A percentile compares a stretch with the other conserved stretches of the same genome.
Conservation (phyloP, 1,140 invertebrate genomes). For the Pristionchus pacificus region DNA sequence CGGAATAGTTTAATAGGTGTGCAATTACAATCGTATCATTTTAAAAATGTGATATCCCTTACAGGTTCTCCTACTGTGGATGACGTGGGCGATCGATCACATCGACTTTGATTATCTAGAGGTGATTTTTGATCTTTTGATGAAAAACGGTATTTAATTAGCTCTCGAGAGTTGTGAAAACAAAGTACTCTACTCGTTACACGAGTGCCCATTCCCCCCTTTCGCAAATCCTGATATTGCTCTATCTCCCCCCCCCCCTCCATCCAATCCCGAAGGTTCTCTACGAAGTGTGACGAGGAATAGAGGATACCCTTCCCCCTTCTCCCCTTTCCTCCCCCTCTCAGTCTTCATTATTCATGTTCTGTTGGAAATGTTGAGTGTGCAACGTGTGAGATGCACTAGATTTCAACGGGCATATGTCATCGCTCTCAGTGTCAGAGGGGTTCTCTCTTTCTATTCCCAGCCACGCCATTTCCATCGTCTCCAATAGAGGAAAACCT, state of each 20-base stretch:
- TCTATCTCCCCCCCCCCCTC: conserved; percentile 1
- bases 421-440: neutral
- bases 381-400: conserved; percentile 8
- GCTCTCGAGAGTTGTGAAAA: no score
- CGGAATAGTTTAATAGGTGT: no score
- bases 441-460: conserved; percentile 8
- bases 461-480: conserved; percentile 6
- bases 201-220: neutral
- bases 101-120: conserved; percentile 54
- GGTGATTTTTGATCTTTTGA: conserved; percentile 21
- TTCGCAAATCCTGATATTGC: neutral
- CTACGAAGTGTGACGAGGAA: neutral
- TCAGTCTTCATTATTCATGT: neutral
- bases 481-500: conserved; percentile 7
- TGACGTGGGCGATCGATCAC: conserved; percentile 48
- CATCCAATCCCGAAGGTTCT: neutral
- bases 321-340: neutral
- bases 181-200: neutral
- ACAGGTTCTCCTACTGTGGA: conserved; percentile 43
- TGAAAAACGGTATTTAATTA: neutral
- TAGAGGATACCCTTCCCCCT: neutral
- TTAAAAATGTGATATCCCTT: no score
- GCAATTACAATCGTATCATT: no score
- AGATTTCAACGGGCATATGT: neutral
- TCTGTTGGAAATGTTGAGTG: neutral